phyloP scores from a whole-genome alignment of 30 jellyfish, hydroid and myxozoan species.

The Aurelia sp. region DNA sequence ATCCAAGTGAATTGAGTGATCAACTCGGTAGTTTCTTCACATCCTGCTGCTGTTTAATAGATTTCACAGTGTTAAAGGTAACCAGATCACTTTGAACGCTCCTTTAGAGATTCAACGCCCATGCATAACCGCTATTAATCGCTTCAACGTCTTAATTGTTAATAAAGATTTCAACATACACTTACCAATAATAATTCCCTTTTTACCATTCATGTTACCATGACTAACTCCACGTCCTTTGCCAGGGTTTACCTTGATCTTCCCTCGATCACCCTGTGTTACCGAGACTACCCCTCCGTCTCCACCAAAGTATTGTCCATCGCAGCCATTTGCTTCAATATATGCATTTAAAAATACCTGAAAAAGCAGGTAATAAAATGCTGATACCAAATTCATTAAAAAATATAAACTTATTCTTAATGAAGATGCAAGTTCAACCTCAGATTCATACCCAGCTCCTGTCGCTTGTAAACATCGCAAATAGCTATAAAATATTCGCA shows the following conservation, averaged over 20 bases:
- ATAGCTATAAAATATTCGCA: too few species aligned
- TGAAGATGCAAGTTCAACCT: too few species aligned
- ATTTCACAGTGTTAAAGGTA: too few species aligned
- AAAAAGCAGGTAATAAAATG: neutral
- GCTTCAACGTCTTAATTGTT: too few species aligned
- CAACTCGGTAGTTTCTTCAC: too few species aligned
- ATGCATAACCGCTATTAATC: too few species aligned
- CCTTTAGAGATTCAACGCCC: too few species aligned
- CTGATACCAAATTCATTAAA: neutral
- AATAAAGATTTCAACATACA: neutral
- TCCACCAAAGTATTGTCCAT: constrained; percentile 47
- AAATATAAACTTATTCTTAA: neutral
- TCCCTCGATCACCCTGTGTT: neutral
- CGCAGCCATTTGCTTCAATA: constrained; percentile 59
- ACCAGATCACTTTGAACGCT: too few species aligned
- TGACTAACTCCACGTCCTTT: neutral
- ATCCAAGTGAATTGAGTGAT: too few species aligned
- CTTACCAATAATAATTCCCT: constrained; percentile 4
- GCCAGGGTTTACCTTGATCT: constrained; percentile 6
- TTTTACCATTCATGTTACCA: neutral
- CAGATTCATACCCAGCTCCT: too few species aligned
- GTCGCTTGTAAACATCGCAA: too few species aligned
- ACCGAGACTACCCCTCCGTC: constrained; percentile 58
- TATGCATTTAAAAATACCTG: constrained; percentile 36
- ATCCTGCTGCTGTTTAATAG: too few species aligned